Percentiles rank a stretch among this genome's conserved stretches.
Conservation (phyloP, 2,888 invertebrate species). For the Drosophila mimetica region DNA sequence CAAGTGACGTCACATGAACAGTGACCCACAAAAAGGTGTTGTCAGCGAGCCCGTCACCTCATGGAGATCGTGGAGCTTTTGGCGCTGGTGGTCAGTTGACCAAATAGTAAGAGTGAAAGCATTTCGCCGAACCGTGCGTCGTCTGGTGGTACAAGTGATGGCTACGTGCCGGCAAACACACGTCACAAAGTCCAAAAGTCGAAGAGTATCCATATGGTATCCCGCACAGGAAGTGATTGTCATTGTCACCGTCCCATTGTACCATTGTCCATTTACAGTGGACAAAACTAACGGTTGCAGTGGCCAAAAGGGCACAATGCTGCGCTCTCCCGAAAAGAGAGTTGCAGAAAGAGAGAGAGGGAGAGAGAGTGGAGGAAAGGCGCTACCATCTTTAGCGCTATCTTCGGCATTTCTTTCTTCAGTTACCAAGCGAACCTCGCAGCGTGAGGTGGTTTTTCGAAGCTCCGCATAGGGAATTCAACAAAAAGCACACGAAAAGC, state of each 20-base stretch:
- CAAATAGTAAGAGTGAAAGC: conserved; percentile 74
- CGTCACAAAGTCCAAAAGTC: conserved; percentile 44
- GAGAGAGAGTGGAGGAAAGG: conserved; percentile 3
- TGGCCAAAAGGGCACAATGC: conserved; percentile 22
- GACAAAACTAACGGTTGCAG: conserved; percentile 19
- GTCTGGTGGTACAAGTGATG: conserved; percentile 17
- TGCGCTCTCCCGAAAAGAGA: background rate
- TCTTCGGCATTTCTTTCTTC: conserved; percentile 46
- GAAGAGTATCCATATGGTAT: background rate
- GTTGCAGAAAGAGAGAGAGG: background rate
- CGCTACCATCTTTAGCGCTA: conserved; percentile 13
- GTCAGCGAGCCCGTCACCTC: conserved; percentile 2
- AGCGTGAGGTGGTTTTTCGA: conserved; percentile 57
- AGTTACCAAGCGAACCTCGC: conserved; percentile 68
- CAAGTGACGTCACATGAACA: conserved; percentile 31
- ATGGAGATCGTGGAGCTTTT: conserved; percentile 18
- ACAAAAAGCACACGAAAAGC: background rate
- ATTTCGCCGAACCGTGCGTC: conserved; percentile 55
- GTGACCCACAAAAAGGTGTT: conserved; percentile 58
- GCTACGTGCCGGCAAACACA: conserved; percentile 78
- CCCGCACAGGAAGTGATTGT: conserved; percentile 58
- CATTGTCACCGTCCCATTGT: background rate
- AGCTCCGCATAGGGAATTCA: conserved; percentile 35
- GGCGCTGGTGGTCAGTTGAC: conserved; percentile 17
- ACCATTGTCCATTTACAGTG: conserved; percentile 20